These are phyloP conservation scores for Aphidoletes aphidimyza DNA, from an alignment of 2,888 invertebrate genomes.

Conservation along the genomic window DNA sequence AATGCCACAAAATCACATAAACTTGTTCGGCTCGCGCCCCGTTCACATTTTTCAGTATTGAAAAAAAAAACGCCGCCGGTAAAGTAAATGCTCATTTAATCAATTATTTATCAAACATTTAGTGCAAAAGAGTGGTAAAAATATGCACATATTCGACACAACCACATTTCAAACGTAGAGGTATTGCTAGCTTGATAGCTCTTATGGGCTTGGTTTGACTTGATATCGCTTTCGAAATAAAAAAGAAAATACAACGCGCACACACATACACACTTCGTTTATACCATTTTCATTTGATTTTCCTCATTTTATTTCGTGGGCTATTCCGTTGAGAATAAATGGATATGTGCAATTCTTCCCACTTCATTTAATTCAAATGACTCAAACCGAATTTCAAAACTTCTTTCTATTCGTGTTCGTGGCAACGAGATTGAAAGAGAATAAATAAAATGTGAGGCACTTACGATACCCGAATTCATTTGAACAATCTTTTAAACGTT, in stretches of 20 bases:
- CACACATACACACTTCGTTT: too few species aligned
- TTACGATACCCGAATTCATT: conserved; percentile 22
- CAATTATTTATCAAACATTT: conserved; percentile 31
- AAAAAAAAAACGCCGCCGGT: conserved; percentile 3
- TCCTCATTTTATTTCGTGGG: neutral
- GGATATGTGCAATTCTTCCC: conserved; percentile 18
- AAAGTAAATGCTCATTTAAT: conserved; percentile 19
- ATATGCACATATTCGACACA: neutral
- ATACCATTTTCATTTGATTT: too few species aligned
- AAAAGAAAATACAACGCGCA: too few species aligned
- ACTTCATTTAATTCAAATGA: conserved; percentile 31
- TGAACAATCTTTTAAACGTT: neutral
- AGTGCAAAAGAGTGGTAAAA: conserved; percentile 16
- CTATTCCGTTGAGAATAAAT: neutral
- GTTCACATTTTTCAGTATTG: too few species aligned
- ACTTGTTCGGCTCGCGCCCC: neutral
- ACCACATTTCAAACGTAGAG: neutral
- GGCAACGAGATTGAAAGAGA: neutral
- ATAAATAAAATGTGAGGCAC: conserved; percentile 23
- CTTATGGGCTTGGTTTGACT: too few species aligned
- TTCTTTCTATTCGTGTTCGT: neutral
- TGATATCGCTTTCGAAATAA: too few species aligned
- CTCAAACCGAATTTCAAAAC: conserved; percentile 19
- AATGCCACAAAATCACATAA: neutral
- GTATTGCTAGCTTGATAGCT: neutral